Evolutionary conservation across 2,797 vertebrate genomes (phyloP), one percentile per base, ranked within the genome.

Genomic region (Heteromormyrus szaboi): DNA sequence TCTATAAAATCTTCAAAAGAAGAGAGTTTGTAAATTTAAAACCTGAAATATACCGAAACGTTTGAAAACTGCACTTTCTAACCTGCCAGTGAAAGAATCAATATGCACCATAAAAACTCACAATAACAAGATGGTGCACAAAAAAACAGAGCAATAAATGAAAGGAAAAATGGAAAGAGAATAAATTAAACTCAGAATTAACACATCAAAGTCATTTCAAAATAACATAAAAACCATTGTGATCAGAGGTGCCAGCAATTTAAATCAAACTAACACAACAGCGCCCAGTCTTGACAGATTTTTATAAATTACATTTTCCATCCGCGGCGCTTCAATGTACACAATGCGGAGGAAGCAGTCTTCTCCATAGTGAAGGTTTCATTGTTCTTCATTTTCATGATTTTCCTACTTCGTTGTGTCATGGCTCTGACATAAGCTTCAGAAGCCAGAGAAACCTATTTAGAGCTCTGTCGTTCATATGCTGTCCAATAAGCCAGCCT

Each of bases 181-280:
- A 79, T 79, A 85, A 85, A 85, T 50, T 25, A 85, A 29, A 85
- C n/a, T 25, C 19, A 14, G 83, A 53, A 85, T 85, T 50, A 85
- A 85, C 83, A 85, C 83, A 53, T 85, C 83, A 85, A 85, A 50
- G 83, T 50, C 48, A 84, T 84, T 84, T 84, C 48, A 51, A 84
- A 50, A 50, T 53, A 29, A 50, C 48, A 84, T 46, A 50, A 84
- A 84, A 50, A 50, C 46, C 83, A 29, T 50, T 85, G 9, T 85
- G 83, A 85, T 25, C 22, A 29, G 46, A 85, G 83, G 46, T 50
- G 48, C 83, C 50, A 22, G 83, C 83, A 85, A 85, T 50, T 51
- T 25, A 50, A 85, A 51, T 50, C 83, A 22, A 85, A 53, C 50
- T 50, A 85, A 50, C 22, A 51, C 22, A 51, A 14, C 50, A 17